Evolutionary conservation across 2,888 invertebrate species (phyloP).

Genomic region (Punctoribates punctum): DNA sequence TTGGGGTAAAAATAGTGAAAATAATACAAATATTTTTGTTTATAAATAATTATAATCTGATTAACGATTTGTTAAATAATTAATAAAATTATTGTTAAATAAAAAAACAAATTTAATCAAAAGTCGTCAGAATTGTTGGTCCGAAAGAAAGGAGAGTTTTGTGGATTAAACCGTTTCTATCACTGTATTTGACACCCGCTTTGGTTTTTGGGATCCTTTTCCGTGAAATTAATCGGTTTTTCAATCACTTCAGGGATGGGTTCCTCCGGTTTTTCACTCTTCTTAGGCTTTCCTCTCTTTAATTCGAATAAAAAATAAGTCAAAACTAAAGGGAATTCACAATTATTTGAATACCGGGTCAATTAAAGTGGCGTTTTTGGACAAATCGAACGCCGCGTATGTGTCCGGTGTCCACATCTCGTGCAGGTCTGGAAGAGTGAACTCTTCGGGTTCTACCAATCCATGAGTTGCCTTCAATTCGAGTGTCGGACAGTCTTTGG

Average conservation of each 20-base stretch:
- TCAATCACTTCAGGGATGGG: constrained; percentile 30
- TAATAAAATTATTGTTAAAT: too few species aligned
- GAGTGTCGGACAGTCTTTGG: constrained; percentile 59
- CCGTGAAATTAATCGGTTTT: constrained; percentile 35
- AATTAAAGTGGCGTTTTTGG: constrained; percentile 49
- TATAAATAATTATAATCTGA: too few species aligned
- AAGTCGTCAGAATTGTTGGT: too few species aligned
- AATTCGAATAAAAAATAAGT: background rate
- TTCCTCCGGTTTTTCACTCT: constrained; percentile 5
- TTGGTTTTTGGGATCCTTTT: constrained; percentile 38
- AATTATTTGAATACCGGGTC: background rate
- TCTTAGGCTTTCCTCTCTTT: background rate
- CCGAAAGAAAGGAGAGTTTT: too few species aligned
- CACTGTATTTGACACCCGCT: constrained; percentile 41
- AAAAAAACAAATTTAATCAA: too few species aligned
- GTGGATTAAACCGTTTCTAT: too few species aligned
- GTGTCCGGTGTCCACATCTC: constrained; percentile 58
- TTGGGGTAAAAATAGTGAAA: too few species aligned
- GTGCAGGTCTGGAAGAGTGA: constrained; percentile 57
- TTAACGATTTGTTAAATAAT: too few species aligned
- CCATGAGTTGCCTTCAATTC: constrained; percentile 63
- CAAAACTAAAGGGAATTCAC: background rate
- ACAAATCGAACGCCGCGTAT: constrained; percentile 55
- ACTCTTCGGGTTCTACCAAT: constrained; percentile 61
- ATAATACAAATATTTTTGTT: too few species aligned